These are phyloP conservation scores for Melanotaenia parkinsoni DNA, from an alignment of 2,797 vertebrate species.

Conservation along the genomic window DNA sequence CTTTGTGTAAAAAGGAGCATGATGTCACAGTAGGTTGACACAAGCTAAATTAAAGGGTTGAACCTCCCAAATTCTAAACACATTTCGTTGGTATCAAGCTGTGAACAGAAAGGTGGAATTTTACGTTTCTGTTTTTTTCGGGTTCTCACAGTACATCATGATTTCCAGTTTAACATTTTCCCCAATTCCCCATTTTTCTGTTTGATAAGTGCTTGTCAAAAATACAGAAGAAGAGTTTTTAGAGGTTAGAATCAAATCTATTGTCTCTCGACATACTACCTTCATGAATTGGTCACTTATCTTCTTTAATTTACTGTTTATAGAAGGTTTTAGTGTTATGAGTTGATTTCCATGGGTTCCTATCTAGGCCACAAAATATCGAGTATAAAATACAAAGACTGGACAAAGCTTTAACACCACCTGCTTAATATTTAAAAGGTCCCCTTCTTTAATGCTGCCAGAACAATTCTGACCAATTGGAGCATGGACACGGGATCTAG, in stretches of 20 bases:
- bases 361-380: background rate
- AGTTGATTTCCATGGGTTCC: background rate
- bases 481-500: background rate
- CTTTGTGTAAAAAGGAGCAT: constrained; percentile 24
- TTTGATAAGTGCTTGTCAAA: background rate
- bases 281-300: background rate
- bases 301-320: background rate
- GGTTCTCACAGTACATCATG: background rate
- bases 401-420: background rate
- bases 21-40: constrained; percentile 23
- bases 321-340: background rate
- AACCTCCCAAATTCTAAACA: constrained; percentile 5
- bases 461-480: background rate
- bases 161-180: background rate
- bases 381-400: background rate
- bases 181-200: no score
- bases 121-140: background rate
- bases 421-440: background rate
- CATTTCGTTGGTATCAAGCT: background rate
- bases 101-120: background rate
- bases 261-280: background rate
- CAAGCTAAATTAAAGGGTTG: constrained; percentile 13
- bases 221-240: background rate
- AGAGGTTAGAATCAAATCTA: background rate
- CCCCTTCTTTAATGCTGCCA: background rate